Evolutionary conservation across 2,888 invertebrate genomes (phyloP).

Genomic region (Seira ritae): DNA sequence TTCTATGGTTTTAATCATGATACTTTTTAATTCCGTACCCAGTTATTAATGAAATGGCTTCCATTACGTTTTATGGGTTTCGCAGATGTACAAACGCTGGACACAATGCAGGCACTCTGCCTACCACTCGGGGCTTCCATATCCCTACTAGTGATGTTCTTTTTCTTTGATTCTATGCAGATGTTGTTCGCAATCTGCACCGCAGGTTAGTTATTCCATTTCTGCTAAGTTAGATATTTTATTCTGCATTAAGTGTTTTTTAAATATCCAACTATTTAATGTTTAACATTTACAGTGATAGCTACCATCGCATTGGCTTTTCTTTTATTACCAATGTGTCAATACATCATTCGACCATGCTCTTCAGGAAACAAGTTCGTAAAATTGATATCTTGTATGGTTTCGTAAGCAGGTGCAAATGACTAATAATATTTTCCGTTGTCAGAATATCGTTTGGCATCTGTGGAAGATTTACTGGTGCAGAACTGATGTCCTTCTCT

Average conservation of each 20-base stretch:
- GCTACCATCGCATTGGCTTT: constrained; percentile 98
- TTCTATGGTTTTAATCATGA: no score
- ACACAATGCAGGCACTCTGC: constrained; percentile 98
- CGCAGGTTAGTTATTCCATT: constrained; percentile 85
- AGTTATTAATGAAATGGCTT: constrained; percentile 29
- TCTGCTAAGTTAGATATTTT: background rate
- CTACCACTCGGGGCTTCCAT: constrained; percentile 96
- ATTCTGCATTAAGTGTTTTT: no score
- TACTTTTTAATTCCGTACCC: background rate
- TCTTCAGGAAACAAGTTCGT: constrained; percentile 85
- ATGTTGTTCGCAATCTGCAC: constrained; percentile 97
- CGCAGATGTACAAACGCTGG: constrained; percentile 90
- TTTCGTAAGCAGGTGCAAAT: background rate
- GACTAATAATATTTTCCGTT: constrained; percentile 58
- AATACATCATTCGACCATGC: constrained; percentile 92
- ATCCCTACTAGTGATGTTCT: constrained; percentile 97
- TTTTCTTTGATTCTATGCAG: constrained; percentile 99
- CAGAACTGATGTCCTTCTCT: constrained; percentile 94
- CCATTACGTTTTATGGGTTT: constrained; percentile 40
- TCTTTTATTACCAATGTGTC: constrained; percentile 96
- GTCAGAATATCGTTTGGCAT: constrained; percentile 88
- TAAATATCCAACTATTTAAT: no score
- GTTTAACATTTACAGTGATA: constrained; percentile 82
- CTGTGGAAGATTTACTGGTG: constrained; percentile 95
- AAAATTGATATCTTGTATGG: constrained; percentile 13